Evolutionary conservation across 30 jellyfish, hydroid and myxozoan genomes (phyloP), one percentile per base, ranked within the genome.

Genomic region (Aurelia aurita): DNA sequence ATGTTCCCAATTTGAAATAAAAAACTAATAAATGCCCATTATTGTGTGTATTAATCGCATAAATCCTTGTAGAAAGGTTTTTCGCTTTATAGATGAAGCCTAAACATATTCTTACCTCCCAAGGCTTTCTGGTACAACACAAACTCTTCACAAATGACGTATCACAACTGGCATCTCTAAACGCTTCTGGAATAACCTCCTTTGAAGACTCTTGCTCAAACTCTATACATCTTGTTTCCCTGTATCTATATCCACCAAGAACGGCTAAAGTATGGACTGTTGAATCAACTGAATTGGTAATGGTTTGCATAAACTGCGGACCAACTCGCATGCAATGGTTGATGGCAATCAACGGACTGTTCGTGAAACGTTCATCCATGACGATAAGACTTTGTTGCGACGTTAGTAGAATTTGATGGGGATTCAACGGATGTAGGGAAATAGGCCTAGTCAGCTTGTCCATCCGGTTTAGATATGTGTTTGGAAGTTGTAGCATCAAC

Each of bases 291-390:
- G 61, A 61, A 64, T 35, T 53, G 15, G 79, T 28, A 0, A 25
- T 47, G 10, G 85, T 72, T 13, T 72, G 87, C 80, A 83, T 58
- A 63, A 83, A 83, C 82, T 68, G 83, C 74, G 93, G 93, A 69
- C 93, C 58, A 51, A 43, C 22, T 26, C 93, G 86, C 93, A 83
- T 83, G 81, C 54, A 35, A 46, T 83, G 93, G 69, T 83, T 83
- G 69, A 83, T 47, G 14, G 93, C 25, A 20, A 83, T 58, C 43
- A 83, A 44, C 6, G 93, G 93, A 60, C 73, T 70, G 39, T 44
- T 83, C 34, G 62, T 23, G 34, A 83, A 83, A 2, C 93, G 83
- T n/a, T 83, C 93, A 71, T 83, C 93, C 70, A 83, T 8, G 25
- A 70, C 74, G 32, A 83, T 57, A 19, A 83, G 73, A 47, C 93